Evolutionary conservation across 2,888 invertebrate genomes (phyloP), one percentile per base, ranked within the genome.

Genomic region (Formica aserva): DNA sequence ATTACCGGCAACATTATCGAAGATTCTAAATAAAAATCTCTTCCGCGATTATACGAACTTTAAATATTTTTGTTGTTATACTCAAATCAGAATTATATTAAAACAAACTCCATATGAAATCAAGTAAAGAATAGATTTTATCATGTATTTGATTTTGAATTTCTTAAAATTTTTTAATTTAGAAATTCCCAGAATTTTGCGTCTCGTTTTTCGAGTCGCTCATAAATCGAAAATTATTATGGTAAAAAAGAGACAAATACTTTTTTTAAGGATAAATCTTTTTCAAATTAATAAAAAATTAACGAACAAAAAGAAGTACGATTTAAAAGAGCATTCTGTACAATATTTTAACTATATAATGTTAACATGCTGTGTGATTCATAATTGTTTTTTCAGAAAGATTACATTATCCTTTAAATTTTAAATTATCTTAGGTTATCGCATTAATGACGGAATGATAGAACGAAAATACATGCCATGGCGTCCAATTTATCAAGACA

Each of bases 1-100:
- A 65, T 18, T 69, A n/a, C 69, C 78, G 85, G 85, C 85, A 89
- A 84, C 86, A 75, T 60, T 69, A 88, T 84, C 38, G 74, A 57
- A 60, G 69, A 83, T 62, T 80, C 72, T 86, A 85, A 1, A 75
- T 35, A 48, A 75, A 18, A 60, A 60, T 35, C 15, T 35, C 15
- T 52, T n/a, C 35, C 6, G 1, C 18, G 11, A 15, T 57, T 11
- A 11, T 35, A 35, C 9, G 57, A 72, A 60, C 11, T 72, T 55
- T 4, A 3, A 18, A 15, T 35, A 22, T 57, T 71, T 22, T 35
- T 22, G 32, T 55, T 29, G n/a, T n/a, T 15, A 55, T 55, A 32
- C 9, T 32, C 6, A 15, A 52, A 52, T 22, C 9, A 71, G 22
- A 71, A 55, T 55, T 69, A 22, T 32, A 22, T 55, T 71, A 35